Percentiles rank a stretch among this genome's conserved stretches.
These are phyloP conservation scores for Plutomurus gul DNA, from an alignment of 1,140 invertebrate genomes.

Conservation along the genomic window DNA sequence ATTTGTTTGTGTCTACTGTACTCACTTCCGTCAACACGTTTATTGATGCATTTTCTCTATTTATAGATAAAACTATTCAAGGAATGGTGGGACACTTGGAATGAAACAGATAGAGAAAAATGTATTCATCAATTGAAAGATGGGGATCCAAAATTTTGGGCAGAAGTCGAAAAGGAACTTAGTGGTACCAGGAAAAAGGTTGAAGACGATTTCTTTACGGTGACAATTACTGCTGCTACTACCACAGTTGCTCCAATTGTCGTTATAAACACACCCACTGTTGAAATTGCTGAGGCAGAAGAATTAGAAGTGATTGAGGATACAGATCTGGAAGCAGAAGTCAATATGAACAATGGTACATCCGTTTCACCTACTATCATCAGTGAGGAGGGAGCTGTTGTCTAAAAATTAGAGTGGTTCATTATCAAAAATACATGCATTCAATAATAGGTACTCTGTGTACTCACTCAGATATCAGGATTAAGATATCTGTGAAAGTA, in stretches of 20 bases:
- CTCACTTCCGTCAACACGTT: too few relatives aligned
- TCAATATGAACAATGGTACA: too few relatives aligned
- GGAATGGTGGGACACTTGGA: conserved; percentile 52
- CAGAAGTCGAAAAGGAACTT: conserved; percentile 46
- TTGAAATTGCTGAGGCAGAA: neutral
- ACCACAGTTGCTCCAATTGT: neutral
- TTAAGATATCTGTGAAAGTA: too few relatives aligned
- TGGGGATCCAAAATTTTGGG: conserved; percentile 50
- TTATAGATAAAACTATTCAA: conserved; percentile 51
- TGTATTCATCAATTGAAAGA: conserved; percentile 30
- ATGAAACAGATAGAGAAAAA: conserved; percentile 32
- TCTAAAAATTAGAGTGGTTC: too few relatives aligned
- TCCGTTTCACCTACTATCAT: too few relatives aligned
- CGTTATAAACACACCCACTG: neutral
- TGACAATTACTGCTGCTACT: neutral
- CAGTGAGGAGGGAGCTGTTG: too few relatives aligned
- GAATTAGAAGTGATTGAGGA: conserved; percentile 11
- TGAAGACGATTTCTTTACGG: conserved; percentile 49
- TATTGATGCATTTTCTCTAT: too few relatives aligned
- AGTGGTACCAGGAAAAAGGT: conserved; percentile 44
- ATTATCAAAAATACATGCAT: too few relatives aligned
- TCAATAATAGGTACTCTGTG: too few relatives aligned
- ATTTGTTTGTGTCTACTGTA: too few relatives aligned
- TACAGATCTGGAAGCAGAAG: too few relatives aligned
- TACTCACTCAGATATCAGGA: too few relatives aligned